Evolutionary conservation across 2,797 vertebrate genomes (phyloP).

Genomic region (Thaleichthys pacificus): DNA sequence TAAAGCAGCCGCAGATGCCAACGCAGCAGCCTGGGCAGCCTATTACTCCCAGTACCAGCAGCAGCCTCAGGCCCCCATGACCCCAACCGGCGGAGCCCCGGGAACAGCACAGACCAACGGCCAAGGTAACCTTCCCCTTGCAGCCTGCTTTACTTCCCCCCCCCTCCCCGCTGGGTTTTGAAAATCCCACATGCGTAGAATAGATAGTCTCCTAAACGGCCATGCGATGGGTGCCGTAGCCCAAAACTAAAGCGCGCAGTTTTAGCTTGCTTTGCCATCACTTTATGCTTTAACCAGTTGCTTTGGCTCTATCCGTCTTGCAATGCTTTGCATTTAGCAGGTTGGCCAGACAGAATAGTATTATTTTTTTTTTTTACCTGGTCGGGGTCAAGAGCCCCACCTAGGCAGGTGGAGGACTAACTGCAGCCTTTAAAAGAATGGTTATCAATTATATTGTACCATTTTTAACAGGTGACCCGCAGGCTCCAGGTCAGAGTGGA

Average conservation of each 20-base stretch:
- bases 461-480: conserved; percentile 93
- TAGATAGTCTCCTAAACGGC: neutral
- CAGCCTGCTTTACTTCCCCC: neutral
- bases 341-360: conserved; percentile 97
- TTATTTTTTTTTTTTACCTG: conserved; percentile 40
- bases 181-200: neutral
- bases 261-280: conserved; percentile 28
- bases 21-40: conserved; percentile 98
- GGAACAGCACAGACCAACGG: conserved; percentile 91
- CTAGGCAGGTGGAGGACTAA: conserved; percentile 67
- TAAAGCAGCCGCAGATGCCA: conserved; percentile 96
- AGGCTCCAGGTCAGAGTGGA: conserved; percentile 95
- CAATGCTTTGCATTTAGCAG: neutral
- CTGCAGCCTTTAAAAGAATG: conserved; percentile 55
- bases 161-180: neutral
- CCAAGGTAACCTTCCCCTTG: conserved; percentile 81
- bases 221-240: neutral
- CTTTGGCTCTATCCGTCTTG: conserved; percentile 34
- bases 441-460: conserved; percentile 80
- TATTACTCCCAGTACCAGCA: conserved; percentile 99
- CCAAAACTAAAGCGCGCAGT: conserved; percentile 12
- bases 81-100: conserved; percentile 88
- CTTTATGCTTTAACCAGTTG: conserved; percentile 30
- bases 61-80: conserved; percentile 95
- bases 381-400: conserved; percentile 56